phyloP scores from a whole-genome alignment of 2,113 vertebrate species.

The Chiloscyllium plagiosum region DNA sequence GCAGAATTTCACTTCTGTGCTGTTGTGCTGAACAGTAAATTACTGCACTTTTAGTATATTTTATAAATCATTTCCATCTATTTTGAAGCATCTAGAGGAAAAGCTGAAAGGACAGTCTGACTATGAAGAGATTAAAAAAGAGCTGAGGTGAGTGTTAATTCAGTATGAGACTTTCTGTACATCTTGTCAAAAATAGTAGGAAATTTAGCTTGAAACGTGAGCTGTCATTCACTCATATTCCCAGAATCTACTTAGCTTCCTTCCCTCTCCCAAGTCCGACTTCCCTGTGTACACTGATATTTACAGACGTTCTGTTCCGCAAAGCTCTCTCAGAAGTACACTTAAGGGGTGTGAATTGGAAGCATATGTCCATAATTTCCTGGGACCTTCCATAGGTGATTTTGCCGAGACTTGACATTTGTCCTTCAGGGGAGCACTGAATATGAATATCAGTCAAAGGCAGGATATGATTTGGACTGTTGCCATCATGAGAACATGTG shows the following conservation, averaged over 20 bases:
- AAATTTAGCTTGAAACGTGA: not conserved
- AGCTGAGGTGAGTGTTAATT: constrained; percentile 75
- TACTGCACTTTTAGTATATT: not conserved
- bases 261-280: not conserved
- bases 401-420: not conserved
- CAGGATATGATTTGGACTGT: not conserved
- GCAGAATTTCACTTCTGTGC: not conserved
- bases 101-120: constrained; percentile 91
- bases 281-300: not conserved
- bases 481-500: not conserved
- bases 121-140: constrained; percentile 97
- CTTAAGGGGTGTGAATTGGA: not conserved
- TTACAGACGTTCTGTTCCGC: not conserved
- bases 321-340: not conserved
- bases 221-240: not conserved
- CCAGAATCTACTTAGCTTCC: not conserved
- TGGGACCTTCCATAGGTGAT: not conserved
- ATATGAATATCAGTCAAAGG: not conserved
- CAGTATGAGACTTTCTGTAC: not conserved
- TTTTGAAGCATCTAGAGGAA: constrained; percentile 87
- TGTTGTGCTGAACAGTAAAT: not conserved
- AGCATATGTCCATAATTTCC: not conserved
- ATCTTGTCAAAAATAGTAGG: not conserved
- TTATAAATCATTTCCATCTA: not conserved
- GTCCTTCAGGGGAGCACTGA: not conserved